phyloP scores from a whole-genome alignment of 2,113 vertebrate genomes.

The Catagonus wagneri region DNA sequence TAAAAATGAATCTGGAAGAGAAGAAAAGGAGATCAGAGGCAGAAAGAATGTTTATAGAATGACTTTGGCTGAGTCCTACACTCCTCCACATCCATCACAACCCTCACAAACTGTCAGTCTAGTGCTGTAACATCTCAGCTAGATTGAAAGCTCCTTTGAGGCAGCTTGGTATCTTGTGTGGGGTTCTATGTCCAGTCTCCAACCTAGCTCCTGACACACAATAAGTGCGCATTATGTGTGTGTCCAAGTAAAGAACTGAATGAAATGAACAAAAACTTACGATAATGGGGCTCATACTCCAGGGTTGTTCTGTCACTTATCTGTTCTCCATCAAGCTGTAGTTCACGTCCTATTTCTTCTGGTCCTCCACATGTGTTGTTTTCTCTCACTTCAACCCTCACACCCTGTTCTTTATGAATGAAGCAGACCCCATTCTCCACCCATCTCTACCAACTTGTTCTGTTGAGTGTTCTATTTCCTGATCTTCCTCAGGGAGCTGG shows the following conservation, averaged over 20 bases:
- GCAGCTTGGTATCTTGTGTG: neutral
- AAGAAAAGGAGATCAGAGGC: neutral
- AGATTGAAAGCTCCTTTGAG: neutral
- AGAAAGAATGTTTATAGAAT: neutral
- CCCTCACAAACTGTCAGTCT: neutral
- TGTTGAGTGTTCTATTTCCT: neutral
- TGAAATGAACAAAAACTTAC: neutral
- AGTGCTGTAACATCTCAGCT: neutral
- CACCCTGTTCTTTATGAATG: neutral
- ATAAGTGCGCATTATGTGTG: neutral
- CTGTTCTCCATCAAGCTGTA: neutral
- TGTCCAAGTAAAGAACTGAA: neutral
- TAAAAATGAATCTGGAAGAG: neutral
- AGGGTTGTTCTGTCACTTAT: neutral
- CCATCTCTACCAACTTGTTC: neutral
- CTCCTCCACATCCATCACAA: neutral
- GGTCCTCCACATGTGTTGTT: neutral
- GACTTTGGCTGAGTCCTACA: neutral
- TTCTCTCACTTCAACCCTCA: neutral
- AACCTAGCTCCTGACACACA: neutral
- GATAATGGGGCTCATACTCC: neutral
- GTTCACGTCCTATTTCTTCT: rapidly evolving
- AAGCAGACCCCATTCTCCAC: no score
- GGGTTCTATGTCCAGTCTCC: neutral
- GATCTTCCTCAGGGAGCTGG: neutral